These are phyloP conservation scores for Calliopum simillimum DNA, from an alignment of 2,888 invertebrate species.

Conservation along the genomic window DNA sequence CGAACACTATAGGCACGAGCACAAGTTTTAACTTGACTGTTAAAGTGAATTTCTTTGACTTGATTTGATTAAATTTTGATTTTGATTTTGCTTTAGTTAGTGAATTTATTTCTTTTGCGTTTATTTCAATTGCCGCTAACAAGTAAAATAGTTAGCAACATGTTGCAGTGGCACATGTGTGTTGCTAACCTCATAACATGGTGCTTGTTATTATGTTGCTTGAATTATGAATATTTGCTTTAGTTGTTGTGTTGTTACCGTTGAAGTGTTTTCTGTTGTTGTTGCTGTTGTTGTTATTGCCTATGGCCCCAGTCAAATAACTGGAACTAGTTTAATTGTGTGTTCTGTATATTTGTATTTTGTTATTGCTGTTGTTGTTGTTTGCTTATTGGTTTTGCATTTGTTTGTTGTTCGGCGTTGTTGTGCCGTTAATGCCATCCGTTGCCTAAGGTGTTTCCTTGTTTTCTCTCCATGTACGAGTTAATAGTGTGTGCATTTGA, in stretches of 20 bases:
- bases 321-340: slow-evolving; percentile 4
- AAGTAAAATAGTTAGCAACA: slow-evolving; percentile 9
- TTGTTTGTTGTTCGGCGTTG: slow-evolving; percentile 7
- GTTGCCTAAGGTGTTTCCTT: slow-evolving; percentile 2
- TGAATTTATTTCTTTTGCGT: background rate
- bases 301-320: slow-evolving; percentile 11
- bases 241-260: slow-evolving; percentile 24
- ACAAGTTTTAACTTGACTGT: slow-evolving; percentile 13
- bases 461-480: background rate
- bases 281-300: slow-evolving; percentile 3
- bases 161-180: background rate
- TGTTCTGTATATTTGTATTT: background rate
- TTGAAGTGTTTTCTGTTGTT: slow-evolving; percentile 17
- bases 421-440: slow-evolving; percentile 12
- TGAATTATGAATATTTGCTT: slow-evolving; percentile 11
- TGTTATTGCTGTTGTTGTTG: no score
- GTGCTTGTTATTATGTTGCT: background rate
- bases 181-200: background rate
- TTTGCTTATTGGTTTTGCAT: background rate
- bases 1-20: no score
- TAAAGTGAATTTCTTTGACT: slow-evolving; percentile 15
- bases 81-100: background rate
- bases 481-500: background rate
- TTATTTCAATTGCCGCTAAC: background rate
- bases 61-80: slow-evolving; percentile 18